Conservation (phyloP, 2,113 vertebrate genomes). For the Myotis yumanensis region DNA sequence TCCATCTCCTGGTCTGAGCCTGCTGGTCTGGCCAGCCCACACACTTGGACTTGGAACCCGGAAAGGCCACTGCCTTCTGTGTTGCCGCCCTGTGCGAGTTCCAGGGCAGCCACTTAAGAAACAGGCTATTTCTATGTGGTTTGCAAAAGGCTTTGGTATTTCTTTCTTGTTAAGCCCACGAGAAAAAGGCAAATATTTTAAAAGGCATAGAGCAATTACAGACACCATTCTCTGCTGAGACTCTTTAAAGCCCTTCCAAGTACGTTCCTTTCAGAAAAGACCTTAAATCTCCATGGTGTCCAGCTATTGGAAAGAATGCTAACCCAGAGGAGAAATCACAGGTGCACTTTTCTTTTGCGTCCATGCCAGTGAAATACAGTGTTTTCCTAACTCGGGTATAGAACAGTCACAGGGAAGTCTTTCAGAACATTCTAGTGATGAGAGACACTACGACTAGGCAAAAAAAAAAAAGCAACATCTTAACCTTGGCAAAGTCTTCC, state of each 20-base stretch:
- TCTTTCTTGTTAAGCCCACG: background rate
- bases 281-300: background rate
- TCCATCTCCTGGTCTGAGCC: rapidly evolving
- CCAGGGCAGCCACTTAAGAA: background rate
- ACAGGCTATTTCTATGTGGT: background rate
- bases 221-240: background rate
- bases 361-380: background rate
- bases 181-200: slow-evolving; percentile 21
- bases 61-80: background rate
- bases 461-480: background rate
- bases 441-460: background rate
- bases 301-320: background rate
- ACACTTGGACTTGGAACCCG: background rate
- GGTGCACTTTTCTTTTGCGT: background rate
- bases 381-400: background rate
- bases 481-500: background rate
- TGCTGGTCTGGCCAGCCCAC: background rate
- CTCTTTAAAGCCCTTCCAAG: slow-evolving; percentile 26
- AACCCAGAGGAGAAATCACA: background rate
- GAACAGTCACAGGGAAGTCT: background rate
- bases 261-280: slow-evolving; percentile 25
- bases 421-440: slow-evolving; percentile 8
- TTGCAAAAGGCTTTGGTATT: background rate
- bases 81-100: background rate
- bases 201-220: slow-evolving; percentile 46